Percentiles rank a stretch among this genome's conserved stretches.
Evolutionary conservation across 2,888 invertebrate genomes (phyloP).

Genomic region (Heteromyza rotundicornis): DNA sequence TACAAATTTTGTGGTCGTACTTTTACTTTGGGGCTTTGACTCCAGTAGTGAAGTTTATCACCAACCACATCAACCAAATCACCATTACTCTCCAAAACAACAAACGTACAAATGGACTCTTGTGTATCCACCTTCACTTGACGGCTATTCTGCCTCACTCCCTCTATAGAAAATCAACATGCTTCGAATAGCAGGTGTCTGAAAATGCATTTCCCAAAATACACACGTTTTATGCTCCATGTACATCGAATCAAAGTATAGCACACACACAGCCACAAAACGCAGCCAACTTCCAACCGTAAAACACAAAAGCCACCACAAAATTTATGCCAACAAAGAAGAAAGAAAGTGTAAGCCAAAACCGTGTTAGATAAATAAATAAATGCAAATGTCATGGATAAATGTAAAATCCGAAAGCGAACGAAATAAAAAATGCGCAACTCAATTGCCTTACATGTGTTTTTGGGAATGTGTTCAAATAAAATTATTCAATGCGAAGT

Average conservation of each 20-base stretch:
- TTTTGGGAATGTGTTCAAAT: background rate
- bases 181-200: conserved; percentile 19
- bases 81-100: too few relatives aligned
- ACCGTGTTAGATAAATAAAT: background rate
- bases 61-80: too few relatives aligned
- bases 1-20: too few relatives aligned
- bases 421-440: background rate
- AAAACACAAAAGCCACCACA: background rate
- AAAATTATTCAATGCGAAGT: background rate
- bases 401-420: background rate
- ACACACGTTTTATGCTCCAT: conserved; percentile 7
- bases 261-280: too few relatives aligned
- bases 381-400: background rate
- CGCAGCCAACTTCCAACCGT: background rate
- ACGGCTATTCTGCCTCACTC: too few relatives aligned
- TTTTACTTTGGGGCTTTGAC: too few relatives aligned
- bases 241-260: conserved; percentile 14
- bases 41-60: too few relatives aligned
- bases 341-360: background rate
- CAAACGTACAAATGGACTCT: too few relatives aligned
- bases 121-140: too few relatives aligned
- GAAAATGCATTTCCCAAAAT: background rate
- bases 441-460: background rate
- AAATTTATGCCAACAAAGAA: background rate
- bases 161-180: too few relatives aligned